phyloP scores from a whole-genome alignment of 1,140 invertebrate genomes.

The Ips typographus region DNA sequence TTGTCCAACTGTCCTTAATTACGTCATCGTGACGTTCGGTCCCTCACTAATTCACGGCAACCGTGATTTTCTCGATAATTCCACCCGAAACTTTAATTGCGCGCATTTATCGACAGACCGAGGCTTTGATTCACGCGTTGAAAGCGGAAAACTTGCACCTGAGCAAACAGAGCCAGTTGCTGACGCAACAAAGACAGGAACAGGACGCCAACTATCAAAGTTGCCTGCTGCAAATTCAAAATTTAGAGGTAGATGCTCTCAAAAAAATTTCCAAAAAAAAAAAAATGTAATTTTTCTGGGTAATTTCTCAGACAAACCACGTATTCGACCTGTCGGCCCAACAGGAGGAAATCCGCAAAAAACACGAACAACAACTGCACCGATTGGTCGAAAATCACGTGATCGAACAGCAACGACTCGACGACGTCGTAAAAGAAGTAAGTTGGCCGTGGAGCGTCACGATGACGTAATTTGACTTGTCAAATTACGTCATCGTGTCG shows the following conservation, averaged over 20 bases:
- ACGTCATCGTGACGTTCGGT: too few species aligned
- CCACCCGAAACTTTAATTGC: too few species aligned
- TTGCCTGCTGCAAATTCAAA: conserved; percentile 19
- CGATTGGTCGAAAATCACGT: conserved; percentile 47
- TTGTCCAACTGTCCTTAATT: too few species aligned
- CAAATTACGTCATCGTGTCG: too few species aligned
- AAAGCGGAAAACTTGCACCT: conserved; percentile 27
- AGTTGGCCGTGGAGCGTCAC: too few species aligned
- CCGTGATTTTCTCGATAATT: too few species aligned
- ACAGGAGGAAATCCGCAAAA: conserved; percentile 10
- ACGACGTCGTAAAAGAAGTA: conserved; percentile 38
- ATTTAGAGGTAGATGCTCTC: conserved; percentile 36
- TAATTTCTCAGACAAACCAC: conserved; percentile 54
- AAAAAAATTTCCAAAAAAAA: conserved; percentile 49
- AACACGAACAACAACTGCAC: conserved; percentile 35
- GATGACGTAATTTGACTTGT: too few species aligned
- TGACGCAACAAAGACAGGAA: conserved; percentile 24
- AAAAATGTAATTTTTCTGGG: conserved; percentile 3
- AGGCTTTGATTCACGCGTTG: conserved; percentile 19
- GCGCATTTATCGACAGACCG: conserved; percentile 18
- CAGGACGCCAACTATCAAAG: conserved; percentile 17
- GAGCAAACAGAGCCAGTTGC: conserved; percentile 18
- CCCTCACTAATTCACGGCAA: too few species aligned
- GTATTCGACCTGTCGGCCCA: conserved; percentile 2
- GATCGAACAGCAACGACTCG: conserved; percentile 32